Base-by-base conservation (phyloP, 1,140 invertebrate species). In the Phymorhynchus buccinoides region DNA sequence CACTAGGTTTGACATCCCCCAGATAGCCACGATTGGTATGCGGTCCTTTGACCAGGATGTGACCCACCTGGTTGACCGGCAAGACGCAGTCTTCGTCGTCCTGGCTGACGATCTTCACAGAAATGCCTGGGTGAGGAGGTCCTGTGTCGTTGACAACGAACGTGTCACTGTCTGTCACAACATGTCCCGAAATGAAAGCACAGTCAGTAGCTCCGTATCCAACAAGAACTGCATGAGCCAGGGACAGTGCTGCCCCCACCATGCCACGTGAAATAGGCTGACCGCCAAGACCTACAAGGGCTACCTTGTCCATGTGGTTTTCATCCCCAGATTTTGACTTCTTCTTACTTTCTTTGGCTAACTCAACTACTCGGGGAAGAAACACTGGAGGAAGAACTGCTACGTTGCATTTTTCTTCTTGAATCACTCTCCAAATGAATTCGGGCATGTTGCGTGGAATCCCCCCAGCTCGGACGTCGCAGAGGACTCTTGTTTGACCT, bases 61-160 rank as follows among this genome's bases (percentile, higher is more conserved):
- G 14, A 3, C 81, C 81, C 22, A 41, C 37, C 62, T 83, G 30
- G 30, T 35, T 56, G 6, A 39, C 27, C 3, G 81, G 81, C 22
- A 83, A 2, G 22, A 1, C 30, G 2, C 16, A 18, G 32, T 37
- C 48, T 37, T 80, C 79, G 35, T 80, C 48, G 12, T 80, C 79
- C 18, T 27, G 44, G 48, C n/a, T 80, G 44, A 80, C 79, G 48
- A 80, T 80, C 48, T 62, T 80, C 44, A 80, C 48, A n/a, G 42
- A 7, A 1, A 80, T 16, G 14, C 48, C 79, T 56, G 27, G 18
- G 3, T 16, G 0, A 56, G 32, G 27, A 32, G n/a, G 42, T 7
- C 79, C 79, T 41, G n/a, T 48, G 52, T 80, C 79, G 48, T 56
- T 30, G 79, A 62, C 79, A n/a, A 14, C 44, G n/a, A 16, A 80